phyloP scores from a whole-genome alignment of 2,113 vertebrate species.

The Sorex araneus region DNA sequence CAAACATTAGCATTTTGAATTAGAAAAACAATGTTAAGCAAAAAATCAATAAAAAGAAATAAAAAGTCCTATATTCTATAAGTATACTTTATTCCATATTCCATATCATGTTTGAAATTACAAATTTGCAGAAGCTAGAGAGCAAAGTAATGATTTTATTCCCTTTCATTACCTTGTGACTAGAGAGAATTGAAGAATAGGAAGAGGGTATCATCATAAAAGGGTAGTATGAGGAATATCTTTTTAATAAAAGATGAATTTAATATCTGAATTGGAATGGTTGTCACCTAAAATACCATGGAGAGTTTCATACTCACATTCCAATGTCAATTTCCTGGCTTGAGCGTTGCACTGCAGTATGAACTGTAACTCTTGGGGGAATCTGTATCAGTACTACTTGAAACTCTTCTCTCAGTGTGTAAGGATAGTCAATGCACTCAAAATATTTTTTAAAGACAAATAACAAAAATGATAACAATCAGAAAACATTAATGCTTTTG shows the following conservation, averaged over 20 bases:
- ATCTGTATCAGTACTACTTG: background rate
- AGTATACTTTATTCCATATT: background rate
- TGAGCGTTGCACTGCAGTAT: background rate
- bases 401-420: background rate
- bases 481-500: background rate
- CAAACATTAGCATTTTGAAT: background rate
- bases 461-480: background rate
- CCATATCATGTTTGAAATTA: background rate
- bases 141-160: background rate
- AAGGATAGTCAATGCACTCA: background rate
- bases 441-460: background rate
- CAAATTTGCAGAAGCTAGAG: background rate
- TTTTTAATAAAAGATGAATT: background rate
- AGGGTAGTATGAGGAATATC: rapidly evolving
- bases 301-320: background rate
- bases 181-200: background rate
- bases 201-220: background rate
- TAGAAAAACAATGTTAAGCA: background rate
- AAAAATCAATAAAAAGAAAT: background rate
- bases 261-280: background rate
- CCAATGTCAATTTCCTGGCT: background rate
- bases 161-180: no score
- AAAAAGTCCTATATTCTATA: background rate
- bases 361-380: background rate
- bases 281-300: background rate